Evolutionary conservation across 92 coral and sea anemone species (phyloP), one percentile per base, ranked within the genome.

Genomic region (Actinostola sp.): DNA sequence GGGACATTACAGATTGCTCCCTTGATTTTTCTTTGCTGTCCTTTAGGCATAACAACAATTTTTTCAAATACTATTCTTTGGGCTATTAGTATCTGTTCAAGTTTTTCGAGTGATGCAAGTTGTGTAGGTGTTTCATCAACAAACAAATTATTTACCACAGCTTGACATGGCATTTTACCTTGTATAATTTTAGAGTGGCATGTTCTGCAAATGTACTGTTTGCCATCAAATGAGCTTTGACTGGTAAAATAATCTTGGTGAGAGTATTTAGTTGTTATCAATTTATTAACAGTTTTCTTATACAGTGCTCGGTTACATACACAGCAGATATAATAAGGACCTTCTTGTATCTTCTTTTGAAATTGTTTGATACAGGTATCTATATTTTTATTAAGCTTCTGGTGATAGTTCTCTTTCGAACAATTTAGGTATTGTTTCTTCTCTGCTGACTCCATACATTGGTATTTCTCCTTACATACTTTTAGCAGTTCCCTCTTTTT

Each of bases 1-100:
- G 92, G 92, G 19, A 86, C 88, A 77, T 85, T 85, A 63, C 86
- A 80, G 17, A 80, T 85, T 39, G 86, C 90, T 44, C 81, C 91
- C 51, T 73, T 80, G 16, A 81, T 67, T 63, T 85, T 85, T 63
- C 83, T 81, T 60, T 70, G 86, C 33, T 79, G 78, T 32, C 86
- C 86, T 66, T 86, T 86, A 44, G 91, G 88, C 80, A 87, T 61
- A 19, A 87, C 69, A 23, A 76, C 58, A 58, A 86, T 77, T 28
- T 86, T 86, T 36, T 86, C 71, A 86, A 82, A 82, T 0, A 82
- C 82, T 0, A 77, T 86, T 61, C 88, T 31, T 46, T 82, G 76
- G 19, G 88, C 92, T 71, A 75, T 73, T 17, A 86, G 54, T 63
- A 85, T 80, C 42, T 80, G 91, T 45, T 86, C 87, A 1, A 87